Evolutionary conservation across 2,797 vertebrate genomes (phyloP).

Genomic region (Paramormyrops hopkinsi): DNA sequence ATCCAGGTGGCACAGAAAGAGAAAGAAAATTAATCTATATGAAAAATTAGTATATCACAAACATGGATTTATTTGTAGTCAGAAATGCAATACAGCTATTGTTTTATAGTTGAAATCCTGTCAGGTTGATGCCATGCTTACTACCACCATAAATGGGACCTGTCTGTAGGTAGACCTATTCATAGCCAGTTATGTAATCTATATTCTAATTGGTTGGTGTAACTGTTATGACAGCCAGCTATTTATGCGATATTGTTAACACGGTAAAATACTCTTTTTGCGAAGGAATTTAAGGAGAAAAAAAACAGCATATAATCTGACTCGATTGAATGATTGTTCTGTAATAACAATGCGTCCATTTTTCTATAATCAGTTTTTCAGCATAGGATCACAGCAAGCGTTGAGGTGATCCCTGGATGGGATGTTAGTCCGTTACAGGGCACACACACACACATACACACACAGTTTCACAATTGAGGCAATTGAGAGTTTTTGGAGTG

Average conservation of each 20-base stretch:
- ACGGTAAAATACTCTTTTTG: background rate
- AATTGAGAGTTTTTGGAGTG: background rate
- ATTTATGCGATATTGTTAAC: background rate
- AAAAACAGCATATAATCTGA: background rate
- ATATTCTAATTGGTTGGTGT: background rate
- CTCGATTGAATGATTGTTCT: background rate
- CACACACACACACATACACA: background rate
- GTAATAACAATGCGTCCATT: background rate
- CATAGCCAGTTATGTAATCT: background rate
- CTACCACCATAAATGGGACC: background rate
- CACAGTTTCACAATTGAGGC: background rate
- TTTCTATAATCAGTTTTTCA: background rate
- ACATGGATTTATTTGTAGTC: background rate
- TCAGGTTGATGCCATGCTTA: background rate
- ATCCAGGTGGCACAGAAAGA: background rate
- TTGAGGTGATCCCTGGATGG: background rate
- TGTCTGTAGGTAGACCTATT: background rate
- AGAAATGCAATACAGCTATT: background rate
- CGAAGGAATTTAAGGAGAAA: background rate
- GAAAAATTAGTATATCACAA: background rate
- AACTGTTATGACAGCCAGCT: background rate
- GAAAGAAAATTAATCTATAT: background rate
- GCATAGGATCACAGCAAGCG: background rate
- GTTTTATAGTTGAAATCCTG: background rate
- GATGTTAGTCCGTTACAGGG: background rate